Conservation (phyloP, 2,888 invertebrate species). For the Phania funesta region DNA sequence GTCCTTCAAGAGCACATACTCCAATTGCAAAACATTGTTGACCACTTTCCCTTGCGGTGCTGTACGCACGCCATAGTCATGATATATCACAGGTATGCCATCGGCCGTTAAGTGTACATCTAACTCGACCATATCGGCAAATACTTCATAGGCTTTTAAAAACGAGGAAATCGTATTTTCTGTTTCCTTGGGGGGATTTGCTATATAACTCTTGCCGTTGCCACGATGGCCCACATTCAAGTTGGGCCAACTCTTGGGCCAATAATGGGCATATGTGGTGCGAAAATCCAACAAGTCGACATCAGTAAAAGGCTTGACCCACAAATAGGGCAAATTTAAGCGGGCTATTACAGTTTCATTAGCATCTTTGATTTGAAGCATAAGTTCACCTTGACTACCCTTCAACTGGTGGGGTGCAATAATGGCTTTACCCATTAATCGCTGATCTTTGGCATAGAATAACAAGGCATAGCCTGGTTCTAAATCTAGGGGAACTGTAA, state of each 20-base stretch:
- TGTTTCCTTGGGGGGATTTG: slow-evolving; percentile 85
- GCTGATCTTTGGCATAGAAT: slow-evolving; percentile 70
- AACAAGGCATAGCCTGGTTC: slow-evolving; percentile 70
- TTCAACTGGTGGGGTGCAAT: slow-evolving; percentile 89
- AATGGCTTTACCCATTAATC: slow-evolving; percentile 91
- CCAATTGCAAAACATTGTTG: slow-evolving; percentile 89
- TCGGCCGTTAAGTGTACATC: slow-evolving; percentile 99
- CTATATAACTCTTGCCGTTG: slow-evolving; percentile 91
- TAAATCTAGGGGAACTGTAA: slow-evolving; percentile 73
- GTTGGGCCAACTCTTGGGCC: slow-evolving; percentile 91
- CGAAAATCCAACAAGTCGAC: slow-evolving; percentile 85
- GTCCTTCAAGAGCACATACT: slow-evolving; percentile 96
- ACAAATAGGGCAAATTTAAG: slow-evolving; percentile 84
- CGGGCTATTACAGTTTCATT: slow-evolving; percentile 89
- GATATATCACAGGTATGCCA: slow-evolving; percentile 96
- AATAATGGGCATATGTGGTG: slow-evolving; percentile 90
- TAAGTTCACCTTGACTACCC: slow-evolving; percentile 87
- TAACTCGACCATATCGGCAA: slow-evolving; percentile 98
- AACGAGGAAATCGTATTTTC: slow-evolving; percentile 98
- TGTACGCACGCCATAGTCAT: slow-evolving; percentile 92
- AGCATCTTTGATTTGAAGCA: slow-evolving; percentile 87
- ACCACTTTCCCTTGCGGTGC: slow-evolving; percentile 85
- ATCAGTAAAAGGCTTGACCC: slow-evolving; percentile 75
- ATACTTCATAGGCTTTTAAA: slow-evolving; percentile 92
- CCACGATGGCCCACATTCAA: slow-evolving; percentile 97